These are phyloP conservation scores for Spodoptera litura DNA, from an alignment of 1,140 invertebrate genomes.

Conservation along the genomic window DNA sequence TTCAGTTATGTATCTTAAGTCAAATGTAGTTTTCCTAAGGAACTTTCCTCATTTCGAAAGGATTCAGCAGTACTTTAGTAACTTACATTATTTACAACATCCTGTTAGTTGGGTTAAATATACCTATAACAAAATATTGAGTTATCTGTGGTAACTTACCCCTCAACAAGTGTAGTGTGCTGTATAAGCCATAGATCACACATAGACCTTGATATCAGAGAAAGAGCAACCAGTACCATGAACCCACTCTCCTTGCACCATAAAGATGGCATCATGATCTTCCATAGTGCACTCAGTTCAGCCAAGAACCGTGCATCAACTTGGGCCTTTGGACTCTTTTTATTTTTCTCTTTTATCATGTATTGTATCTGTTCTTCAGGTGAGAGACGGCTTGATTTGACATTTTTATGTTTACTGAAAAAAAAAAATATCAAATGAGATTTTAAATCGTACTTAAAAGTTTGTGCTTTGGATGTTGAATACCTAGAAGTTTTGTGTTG, in stretches of 20 bases:
- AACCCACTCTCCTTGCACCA: constrained; percentile 92
- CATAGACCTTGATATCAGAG: constrained; percentile 94
- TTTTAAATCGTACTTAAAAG: neutral
- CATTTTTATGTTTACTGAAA: constrained; percentile 67
- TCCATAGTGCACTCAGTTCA: constrained; percentile 91
- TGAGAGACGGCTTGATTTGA: constrained; percentile 58
- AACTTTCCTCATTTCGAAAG: no score
- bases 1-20: no score
- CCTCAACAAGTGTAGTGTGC: constrained; percentile 96
- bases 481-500: constrained; percentile 5
- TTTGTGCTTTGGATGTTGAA: no score
- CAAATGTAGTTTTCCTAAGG: no score
- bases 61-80: no score
- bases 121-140: neutral
- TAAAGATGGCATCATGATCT: constrained; percentile 94
- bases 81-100: no score
- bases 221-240: constrained; percentile 92
- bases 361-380: constrained; percentile 91
- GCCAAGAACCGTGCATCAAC: constrained; percentile 94
- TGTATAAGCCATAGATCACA: constrained; percentile 99
- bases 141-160: constrained; percentile 85
- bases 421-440: neutral
- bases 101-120: no score
- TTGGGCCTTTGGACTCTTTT: constrained; percentile 91
- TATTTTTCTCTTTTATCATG: constrained; percentile 90